Evolutionary conservation across 2,113 vertebrate genomes (phyloP).

Genomic region (Sakesphorus luctuosus): DNA sequence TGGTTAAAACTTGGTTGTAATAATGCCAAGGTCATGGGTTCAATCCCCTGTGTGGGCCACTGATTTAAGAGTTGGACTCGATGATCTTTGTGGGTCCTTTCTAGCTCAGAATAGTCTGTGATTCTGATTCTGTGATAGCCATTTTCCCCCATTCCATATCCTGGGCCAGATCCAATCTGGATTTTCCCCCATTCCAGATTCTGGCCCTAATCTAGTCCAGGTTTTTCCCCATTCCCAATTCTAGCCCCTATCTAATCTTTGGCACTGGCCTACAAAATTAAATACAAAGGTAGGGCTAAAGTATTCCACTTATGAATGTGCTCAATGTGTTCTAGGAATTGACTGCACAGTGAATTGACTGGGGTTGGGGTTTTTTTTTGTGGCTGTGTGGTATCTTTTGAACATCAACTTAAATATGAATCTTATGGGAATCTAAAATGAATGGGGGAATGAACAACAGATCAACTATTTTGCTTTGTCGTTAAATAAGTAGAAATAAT

Average conservation of each 20-base stretch:
- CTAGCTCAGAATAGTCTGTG: too few species aligned
- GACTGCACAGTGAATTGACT: background rate
- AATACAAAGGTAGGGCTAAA: background rate
- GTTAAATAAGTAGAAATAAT: background rate
- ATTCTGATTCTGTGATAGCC: too few species aligned
- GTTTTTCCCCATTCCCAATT: background rate
- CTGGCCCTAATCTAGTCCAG: background rate
- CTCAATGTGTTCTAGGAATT: background rate
- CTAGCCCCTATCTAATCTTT: background rate
- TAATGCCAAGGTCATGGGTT: too few species aligned
- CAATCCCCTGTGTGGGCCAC: too few species aligned
- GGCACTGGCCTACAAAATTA: background rate
- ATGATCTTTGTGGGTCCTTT: too few species aligned
- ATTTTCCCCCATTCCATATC: background rate
- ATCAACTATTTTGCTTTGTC: background rate
- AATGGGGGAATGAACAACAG: background rate
- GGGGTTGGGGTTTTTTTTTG: background rate
- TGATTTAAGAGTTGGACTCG: too few species aligned
- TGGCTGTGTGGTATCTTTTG: background rate
- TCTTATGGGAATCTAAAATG: background rate
- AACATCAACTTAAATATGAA: background rate
- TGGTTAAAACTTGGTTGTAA: too few species aligned
- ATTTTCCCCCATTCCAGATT: background rate
- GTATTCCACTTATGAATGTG: background rate
- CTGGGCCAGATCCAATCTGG: background rate